These are phyloP conservation scores for Sitobion miscanthi DNA, from an alignment of 1,140 invertebrate species.

Conservation along the genomic window DNA sequence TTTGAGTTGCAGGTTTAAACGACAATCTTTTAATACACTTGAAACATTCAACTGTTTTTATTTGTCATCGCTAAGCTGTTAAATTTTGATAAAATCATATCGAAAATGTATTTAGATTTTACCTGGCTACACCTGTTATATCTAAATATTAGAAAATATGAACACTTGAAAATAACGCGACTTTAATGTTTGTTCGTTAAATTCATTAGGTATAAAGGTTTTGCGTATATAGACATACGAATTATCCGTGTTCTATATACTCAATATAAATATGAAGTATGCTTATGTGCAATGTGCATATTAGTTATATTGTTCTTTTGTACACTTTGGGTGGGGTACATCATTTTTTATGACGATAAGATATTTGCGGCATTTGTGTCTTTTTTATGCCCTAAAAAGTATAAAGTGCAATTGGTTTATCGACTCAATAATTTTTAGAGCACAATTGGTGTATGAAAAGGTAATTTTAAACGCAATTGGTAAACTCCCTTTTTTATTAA, in stretches of 20 bases:
- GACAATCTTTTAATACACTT: not conserved
- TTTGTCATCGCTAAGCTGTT: not conserved
- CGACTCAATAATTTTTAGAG: no score
- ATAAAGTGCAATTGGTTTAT: no score
- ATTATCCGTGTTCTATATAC: not conserved
- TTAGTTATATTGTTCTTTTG: conserved; percentile 13
- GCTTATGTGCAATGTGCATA: not conserved
- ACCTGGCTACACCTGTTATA: not conserved
- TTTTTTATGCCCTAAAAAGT: no score
- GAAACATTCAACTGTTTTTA: not conserved
- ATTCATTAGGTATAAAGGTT: not conserved
- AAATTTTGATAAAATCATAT: not conserved
- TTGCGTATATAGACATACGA: not conserved
- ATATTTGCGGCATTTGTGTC: not conserved
- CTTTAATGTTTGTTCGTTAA: not conserved
- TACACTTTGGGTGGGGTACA: not conserved
- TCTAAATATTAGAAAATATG: not conserved
- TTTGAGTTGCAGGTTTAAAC: not conserved
- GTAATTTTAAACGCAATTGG: no score
- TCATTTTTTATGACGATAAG: not conserved
- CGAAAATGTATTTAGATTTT: no score
- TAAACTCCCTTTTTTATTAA: not conserved
- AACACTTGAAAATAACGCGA: not conserved
- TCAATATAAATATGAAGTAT: not conserved
- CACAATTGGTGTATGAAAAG: no score